phyloP scores from a whole-genome alignment of 2,113 vertebrate genomes.

The Erythrocebus patas region DNA sequence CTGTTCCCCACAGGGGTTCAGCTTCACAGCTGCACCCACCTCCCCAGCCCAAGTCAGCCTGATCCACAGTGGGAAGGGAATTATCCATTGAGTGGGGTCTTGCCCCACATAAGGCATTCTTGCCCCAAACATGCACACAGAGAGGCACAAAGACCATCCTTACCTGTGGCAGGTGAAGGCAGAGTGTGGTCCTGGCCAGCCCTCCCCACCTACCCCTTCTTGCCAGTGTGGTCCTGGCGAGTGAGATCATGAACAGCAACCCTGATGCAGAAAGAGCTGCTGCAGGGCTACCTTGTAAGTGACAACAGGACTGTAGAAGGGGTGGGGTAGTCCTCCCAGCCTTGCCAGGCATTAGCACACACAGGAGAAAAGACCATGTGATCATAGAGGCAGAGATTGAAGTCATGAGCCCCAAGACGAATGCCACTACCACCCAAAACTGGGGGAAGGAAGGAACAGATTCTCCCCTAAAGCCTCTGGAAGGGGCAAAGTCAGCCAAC shows the following conservation, averaged over 20 bases:
- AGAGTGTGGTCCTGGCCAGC: not conserved
- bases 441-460: not conserved
- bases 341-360: not conserved
- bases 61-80: not conserved
- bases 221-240: not conserved
- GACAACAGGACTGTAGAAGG: not conserved
- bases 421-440: not conserved
- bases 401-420: not conserved
- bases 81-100: not conserved
- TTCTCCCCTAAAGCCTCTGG: not conserved
- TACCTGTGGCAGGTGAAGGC: not conserved
- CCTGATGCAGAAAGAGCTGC: not conserved
- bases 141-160: not conserved
- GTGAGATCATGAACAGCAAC: not conserved
- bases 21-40: not conserved
- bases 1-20: too few species aligned
- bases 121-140: not conserved
- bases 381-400: too few species aligned
- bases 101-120: not conserved
- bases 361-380: not conserved
- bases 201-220: not conserved
- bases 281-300: rapidly evolving
- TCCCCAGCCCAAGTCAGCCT: not conserved
- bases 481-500: not conserved
- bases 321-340: too few species aligned